A percentile compares a stretch with the other conserved stretches of the same genome.
phyloP scores from a whole-genome alignment of 2,113 vertebrate species.

The Hippotragus niger region DNA sequence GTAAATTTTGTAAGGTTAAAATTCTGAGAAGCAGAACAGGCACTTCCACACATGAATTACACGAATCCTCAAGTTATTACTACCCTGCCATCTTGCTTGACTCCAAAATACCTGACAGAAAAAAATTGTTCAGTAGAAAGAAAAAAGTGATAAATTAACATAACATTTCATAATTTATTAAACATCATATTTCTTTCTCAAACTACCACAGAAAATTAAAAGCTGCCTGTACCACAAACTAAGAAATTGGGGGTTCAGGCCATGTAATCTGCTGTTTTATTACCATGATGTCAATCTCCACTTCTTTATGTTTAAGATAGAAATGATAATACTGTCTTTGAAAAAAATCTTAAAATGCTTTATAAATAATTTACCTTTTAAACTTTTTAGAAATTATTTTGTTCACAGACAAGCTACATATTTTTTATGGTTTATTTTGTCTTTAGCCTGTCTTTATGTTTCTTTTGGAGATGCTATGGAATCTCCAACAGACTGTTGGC shows the following conservation, averaged over 20 bases:
- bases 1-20: background rate
- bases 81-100: accelerated
- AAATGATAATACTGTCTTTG: background rate
- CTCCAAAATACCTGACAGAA: background rate
- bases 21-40: background rate
- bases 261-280: background rate
- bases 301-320: background rate
- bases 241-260: background rate
- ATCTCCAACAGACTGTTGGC: background rate
- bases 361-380: background rate
- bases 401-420: background rate
- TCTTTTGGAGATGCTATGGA: background rate
- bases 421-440: background rate
- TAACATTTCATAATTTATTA: background rate
- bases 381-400: background rate
- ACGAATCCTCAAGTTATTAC: background rate
- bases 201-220: background rate
- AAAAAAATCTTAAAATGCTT: background rate
- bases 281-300: too few species aligned
- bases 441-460: background rate
- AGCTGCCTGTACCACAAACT: background rate
- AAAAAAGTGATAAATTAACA: background rate
- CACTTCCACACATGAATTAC: background rate
- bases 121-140: background rate
- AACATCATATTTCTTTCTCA: background rate